These are phyloP conservation scores for Aethina tumida DNA, from an alignment of 1,140 invertebrate genomes.

Conservation along the genomic window DNA sequence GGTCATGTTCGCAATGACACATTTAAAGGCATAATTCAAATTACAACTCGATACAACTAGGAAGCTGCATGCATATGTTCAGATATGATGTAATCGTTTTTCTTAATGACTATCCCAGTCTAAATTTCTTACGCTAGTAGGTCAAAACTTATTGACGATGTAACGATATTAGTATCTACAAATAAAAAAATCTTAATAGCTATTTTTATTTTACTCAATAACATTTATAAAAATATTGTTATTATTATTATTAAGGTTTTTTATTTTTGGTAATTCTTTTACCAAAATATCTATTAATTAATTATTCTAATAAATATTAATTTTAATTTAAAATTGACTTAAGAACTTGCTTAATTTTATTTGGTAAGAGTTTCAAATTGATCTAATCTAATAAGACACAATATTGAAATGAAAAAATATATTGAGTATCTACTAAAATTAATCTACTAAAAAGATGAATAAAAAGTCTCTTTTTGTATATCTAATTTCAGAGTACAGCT, in stretches of 20 bases:
- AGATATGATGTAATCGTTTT: constrained; percentile 4
- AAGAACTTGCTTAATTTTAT: no score
- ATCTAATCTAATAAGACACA: no score
- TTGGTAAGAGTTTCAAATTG: no score
- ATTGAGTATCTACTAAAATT: no score
- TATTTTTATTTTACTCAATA: constrained; percentile 1
- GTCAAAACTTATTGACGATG: constrained; percentile 9
- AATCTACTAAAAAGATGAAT: no score
- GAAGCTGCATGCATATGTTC: constrained; percentile 3
- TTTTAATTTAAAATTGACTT: no score
- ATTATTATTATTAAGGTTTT: background rate
- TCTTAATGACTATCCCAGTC: constrained; percentile 7
- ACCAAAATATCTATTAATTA: background rate
- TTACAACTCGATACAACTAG: background rate
- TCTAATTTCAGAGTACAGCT: no score
- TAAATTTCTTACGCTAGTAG: constrained; percentile 1
- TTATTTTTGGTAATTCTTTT: background rate
- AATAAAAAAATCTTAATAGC: background rate
- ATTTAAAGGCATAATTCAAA: constrained; percentile 1
- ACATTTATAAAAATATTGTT: background rate
- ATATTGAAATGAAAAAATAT: no score
- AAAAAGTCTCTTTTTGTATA: no score
- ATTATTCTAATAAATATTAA: background rate
- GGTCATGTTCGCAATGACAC: constrained; percentile 7
- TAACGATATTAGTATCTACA: no score